Conservation (phyloP, 2,888 invertebrate genomes). For the Brachyptera putata region DNA sequence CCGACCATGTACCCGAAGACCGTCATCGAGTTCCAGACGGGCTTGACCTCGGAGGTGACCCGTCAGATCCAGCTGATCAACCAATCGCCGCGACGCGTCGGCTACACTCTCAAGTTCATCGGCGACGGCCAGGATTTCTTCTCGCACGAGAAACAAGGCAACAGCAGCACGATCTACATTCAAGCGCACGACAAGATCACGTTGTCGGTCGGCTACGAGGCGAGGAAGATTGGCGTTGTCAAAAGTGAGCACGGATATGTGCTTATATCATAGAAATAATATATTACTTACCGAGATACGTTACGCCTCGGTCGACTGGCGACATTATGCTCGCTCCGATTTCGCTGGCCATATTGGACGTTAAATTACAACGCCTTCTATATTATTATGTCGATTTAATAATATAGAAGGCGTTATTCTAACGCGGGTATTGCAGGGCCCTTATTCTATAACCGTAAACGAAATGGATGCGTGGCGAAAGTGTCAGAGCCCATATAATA, state of each 20-base stretch:
- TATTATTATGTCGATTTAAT: no score
- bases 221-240: conserved; percentile 37
- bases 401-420: no score
- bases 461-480: no score
- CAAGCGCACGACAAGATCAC: conserved; percentile 31
- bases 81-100: conserved; percentile 32
- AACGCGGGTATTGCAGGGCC: no score
- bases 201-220: conserved; percentile 38
- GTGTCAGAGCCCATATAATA: no score
- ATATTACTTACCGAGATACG: no score
- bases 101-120: conserved; percentile 37
- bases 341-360: no score
- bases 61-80: conserved; percentile 37
- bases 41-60: conserved; percentile 23
- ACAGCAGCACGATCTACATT: conserved; percentile 32
- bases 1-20: conserved; percentile 46
- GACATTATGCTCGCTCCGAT: no score
- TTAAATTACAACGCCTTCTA: no score
- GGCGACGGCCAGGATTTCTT: conserved; percentile 37
- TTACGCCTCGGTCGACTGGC: background rate
- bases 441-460: no score
- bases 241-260: conserved; percentile 34
- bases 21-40: conserved; percentile 33
- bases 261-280: no score
- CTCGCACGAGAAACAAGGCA: conserved; percentile 29